Evolutionary conservation across 2,113 vertebrate genomes (phyloP), one percentile per base, ranked within the genome.

Genomic region (Zosterops hypoxanthus): DNA sequence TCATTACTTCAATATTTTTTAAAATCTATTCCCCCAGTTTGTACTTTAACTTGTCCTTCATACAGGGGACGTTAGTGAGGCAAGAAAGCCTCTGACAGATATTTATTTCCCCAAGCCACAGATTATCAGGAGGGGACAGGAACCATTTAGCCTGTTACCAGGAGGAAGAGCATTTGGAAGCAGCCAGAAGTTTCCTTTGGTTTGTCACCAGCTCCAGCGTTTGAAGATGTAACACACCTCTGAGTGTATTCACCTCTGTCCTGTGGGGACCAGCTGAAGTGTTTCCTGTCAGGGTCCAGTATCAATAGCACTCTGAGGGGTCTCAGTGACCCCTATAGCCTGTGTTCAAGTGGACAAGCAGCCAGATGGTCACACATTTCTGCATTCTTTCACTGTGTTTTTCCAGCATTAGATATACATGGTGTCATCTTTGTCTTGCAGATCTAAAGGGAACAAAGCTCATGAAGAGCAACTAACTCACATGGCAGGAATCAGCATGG

Each of bases 241-340:
- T 84, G 93, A 96, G 94, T 90, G 80, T 94, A 94, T 63, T 93
- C 94, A 85, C 95, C 84, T 55, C 33, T 71, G 81, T 96, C 81
- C 94, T 87, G 77, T 61, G 94, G 95, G 82, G 95, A 97, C 68
- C 88, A 96, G 93, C 95, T 97, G 89, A 98, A 98, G 97, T 98
- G 96, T 86, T 98, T 98, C 97, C 97, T 97, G 96, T 91, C 56
- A 28, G 91, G 96, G 81, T 95, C 78, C 34, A 50, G 92, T 97
- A 97, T 98, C 97, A 96, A 81, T 94, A 94, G 96, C 94, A 92
- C 97, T 97, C 82, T 59, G 93, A 97, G 96, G 98, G 95, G 92
- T 97, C 88, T 97, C 98, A 91, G 39, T 98, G 98, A 98, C 97
- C 98, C 98, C 68, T 97, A 97, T 93, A 98, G 95, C 98, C 97